Evolutionary conservation across 2,113 vertebrate species (phyloP).

Genomic region (Odocoileus hemionus): DNA sequence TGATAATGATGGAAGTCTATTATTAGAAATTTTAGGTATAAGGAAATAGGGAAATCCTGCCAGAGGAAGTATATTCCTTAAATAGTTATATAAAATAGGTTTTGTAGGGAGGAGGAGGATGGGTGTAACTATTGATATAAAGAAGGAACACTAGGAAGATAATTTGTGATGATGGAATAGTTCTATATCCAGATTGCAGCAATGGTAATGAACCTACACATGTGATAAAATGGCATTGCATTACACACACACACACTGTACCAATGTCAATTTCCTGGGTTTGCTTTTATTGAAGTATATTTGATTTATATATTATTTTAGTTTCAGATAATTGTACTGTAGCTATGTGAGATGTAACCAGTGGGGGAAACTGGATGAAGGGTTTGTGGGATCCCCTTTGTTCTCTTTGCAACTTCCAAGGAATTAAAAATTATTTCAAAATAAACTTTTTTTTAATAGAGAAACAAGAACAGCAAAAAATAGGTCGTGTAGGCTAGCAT

Average conservation of each 20-base stretch:
- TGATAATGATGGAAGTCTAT: neutral
- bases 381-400: neutral
- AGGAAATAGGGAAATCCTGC: neutral
- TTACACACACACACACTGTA: neutral
- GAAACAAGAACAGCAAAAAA: neutral
- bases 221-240: neutral
- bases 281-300: neutral
- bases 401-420: neutral
- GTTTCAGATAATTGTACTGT: neutral
- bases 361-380: neutral
- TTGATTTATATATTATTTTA: neutral
- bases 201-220: neutral
- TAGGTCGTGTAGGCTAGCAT: neutral
- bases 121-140: neutral
- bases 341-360: neutral
- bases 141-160: neutral
- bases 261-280: neutral
- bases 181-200: neutral
- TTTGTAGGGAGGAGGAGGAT: neutral
- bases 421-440: slow-evolving; percentile 5
- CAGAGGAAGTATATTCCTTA: neutral
- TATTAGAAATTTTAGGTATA: slow-evolving; percentile 10
- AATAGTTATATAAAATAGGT: neutral
- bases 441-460: neutral
- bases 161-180: neutral